A percentile compares a stretch with the other conserved stretches of the same genome.
Evolutionary conservation across 2,888 invertebrate species (phyloP).

Genomic region (Argyresthia goedartella): DNA sequence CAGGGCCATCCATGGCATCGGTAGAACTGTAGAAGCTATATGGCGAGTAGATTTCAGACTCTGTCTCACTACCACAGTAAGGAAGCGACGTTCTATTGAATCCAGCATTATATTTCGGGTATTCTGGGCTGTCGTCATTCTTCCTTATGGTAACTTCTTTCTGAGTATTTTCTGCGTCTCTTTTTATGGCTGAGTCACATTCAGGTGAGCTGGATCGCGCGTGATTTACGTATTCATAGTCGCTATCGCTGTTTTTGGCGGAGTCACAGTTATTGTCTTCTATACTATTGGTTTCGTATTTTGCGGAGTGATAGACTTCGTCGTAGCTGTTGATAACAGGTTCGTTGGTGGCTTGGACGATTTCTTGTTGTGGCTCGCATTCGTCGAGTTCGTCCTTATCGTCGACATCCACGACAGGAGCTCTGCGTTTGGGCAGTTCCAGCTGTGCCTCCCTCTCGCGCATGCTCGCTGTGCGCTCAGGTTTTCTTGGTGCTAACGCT

Average conservation of each 20-base stretch:
- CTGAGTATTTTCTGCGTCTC: slow-evolving; percentile 30
- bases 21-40: slow-evolving; percentile 81
- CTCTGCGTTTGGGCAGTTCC: slow-evolving; percentile 67
- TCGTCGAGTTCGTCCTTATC: slow-evolving; percentile 66
- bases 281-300: slow-evolving; percentile 51
- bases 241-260: slow-evolving; percentile 70
- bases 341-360: slow-evolving; percentile 60
- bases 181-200: slow-evolving; percentile 72
- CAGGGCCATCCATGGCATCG: slow-evolving; percentile 64
- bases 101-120: slow-evolving; percentile 71
- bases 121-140: slow-evolving; percentile 65
- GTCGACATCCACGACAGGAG: slow-evolving; percentile 46
- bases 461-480: slow-evolving; percentile 89
- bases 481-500: slow-evolving; percentile 85
- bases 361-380: slow-evolving; percentile 34
- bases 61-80: slow-evolving; percentile 86
- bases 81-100: slow-evolving; percentile 77
- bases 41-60: slow-evolving; percentile 87
- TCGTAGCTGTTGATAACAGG: slow-evolving; percentile 61
- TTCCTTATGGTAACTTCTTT: slow-evolving; percentile 37
- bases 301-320: slow-evolving; percentile 57
- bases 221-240: slow-evolving; percentile 75
- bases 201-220: slow-evolving; percentile 78
- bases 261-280: slow-evolving; percentile 33
- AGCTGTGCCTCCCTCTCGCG: slow-evolving; percentile 80